A percentile compares a stretch with the other conserved stretches of the same genome.
phyloP scores from a whole-genome alignment of 2,113 vertebrate genomes.

The Peromyscus leucopus region DNA sequence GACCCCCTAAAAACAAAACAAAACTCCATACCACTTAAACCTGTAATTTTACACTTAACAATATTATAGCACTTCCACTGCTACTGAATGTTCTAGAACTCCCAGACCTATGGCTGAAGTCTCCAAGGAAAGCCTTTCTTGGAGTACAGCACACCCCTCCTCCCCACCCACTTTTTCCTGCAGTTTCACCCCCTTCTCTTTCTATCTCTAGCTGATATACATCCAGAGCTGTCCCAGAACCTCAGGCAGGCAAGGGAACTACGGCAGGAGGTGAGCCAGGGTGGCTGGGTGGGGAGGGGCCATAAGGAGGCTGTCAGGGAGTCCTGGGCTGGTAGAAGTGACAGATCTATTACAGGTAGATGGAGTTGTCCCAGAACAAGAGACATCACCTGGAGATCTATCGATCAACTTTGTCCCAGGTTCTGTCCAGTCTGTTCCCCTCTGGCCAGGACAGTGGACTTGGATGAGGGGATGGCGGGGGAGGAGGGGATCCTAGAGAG shows the following conservation, averaged over 20 bases:
- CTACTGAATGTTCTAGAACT: not conserved
- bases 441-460: not conserved
- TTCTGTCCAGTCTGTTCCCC: not conserved
- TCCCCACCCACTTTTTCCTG: not conserved
- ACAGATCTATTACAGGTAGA: accelerated
- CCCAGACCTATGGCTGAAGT: too few species aligned
- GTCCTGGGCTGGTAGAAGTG: not conserved
- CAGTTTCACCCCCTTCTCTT: not conserved
- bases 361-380: not conserved
- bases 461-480: not conserved
- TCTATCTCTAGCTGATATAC: constrained; percentile 14
- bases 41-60: not conserved
- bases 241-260: constrained; percentile 50
- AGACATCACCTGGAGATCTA: accelerated
- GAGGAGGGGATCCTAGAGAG: not conserved
- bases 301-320: too few species aligned
- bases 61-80: not conserved
- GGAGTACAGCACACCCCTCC: accelerated
- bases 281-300: accelerated
- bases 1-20: not conserved
- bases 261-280: accelerated
- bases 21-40: not conserved
- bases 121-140: not conserved
- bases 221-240: not conserved
- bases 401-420: not conserved